phyloP scores from a whole-genome alignment of 1,140 invertebrate genomes.

The Procambarus clarkii region DNA sequence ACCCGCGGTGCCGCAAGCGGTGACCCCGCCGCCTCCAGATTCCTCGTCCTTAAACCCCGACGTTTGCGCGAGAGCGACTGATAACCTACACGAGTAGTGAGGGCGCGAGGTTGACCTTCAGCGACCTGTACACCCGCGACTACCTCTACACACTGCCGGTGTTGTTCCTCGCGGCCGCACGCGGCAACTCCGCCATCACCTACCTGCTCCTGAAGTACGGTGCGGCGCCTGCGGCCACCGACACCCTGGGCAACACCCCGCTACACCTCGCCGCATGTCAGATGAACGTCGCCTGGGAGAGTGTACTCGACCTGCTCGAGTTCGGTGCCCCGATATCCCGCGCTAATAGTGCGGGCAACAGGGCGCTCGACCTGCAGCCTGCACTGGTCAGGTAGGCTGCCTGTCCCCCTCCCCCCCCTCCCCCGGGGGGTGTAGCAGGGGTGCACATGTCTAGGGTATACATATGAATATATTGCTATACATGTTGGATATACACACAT shows the following conservation, averaged over 20 bases:
- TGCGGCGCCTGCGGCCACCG: slow-evolving; percentile 77
- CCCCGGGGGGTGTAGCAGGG: no score
- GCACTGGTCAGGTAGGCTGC: slow-evolving; percentile 74
- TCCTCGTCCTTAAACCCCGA: slow-evolving; percentile 63
- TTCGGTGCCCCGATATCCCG: slow-evolving; percentile 77
- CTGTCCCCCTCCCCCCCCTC: background rate
- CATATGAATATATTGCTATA: no score
- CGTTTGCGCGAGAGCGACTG: slow-evolving; percentile 52
- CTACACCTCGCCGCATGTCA: slow-evolving; percentile 79
- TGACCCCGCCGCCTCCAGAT: slow-evolving; percentile 14
- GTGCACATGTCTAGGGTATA: no score
- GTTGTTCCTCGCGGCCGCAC: slow-evolving; percentile 78
- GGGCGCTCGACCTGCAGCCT: slow-evolving; percentile 77
- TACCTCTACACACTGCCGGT: slow-evolving; percentile 79
- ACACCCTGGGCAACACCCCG: slow-evolving; percentile 79
- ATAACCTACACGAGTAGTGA: slow-evolving; percentile 57
- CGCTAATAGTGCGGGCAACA: slow-evolving; percentile 76
- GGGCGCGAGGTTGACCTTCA: slow-evolving; percentile 72
- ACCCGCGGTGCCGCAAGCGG: slow-evolving; percentile 17
- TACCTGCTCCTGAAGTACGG: slow-evolving; percentile 79
- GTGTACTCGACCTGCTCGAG: slow-evolving; percentile 78
- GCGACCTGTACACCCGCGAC: slow-evolving; percentile 77
- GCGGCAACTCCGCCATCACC: slow-evolving; percentile 77
- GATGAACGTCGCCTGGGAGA: slow-evolving; percentile 78
- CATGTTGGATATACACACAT: no score